A percentile compares a stretch with the other conserved stretches of the same genome.
phyloP scores from a whole-genome alignment of 2,797 vertebrate species.

The Protonibea diacanthus region DNA sequence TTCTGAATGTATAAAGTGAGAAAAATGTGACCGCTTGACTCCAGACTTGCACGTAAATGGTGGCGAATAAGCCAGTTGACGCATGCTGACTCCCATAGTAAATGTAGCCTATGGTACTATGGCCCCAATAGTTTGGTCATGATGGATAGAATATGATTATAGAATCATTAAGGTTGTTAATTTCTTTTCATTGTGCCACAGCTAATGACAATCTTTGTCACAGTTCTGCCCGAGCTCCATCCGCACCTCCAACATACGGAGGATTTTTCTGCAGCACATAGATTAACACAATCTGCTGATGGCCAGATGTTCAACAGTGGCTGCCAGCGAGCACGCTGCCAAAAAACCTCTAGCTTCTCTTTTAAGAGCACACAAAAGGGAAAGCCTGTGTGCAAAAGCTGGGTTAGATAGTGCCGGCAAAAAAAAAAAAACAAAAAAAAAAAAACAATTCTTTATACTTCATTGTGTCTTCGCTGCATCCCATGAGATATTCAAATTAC shows the following conservation, averaged over 20 bases:
- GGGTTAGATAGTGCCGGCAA: constrained; percentile 46
- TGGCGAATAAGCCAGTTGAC: neutral
- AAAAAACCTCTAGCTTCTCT: constrained; percentile 56
- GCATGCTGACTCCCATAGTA: neutral
- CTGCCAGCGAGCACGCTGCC: constrained; percentile 70
- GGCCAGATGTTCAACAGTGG: constrained; percentile 80
- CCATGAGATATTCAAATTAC: neutral
- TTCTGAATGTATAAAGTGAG: neutral
- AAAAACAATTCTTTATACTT: neutral
- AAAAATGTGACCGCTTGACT: neutral
- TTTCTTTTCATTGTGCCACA: constrained; percentile 62
- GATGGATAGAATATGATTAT: constrained; percentile 55
- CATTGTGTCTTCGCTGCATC: constrained; percentile 15
- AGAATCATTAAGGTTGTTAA: constrained; percentile 63
- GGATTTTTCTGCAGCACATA: constrained; percentile 71
- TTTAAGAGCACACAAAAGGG: constrained; percentile 61
- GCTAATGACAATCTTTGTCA: constrained; percentile 71
- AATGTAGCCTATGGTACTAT: constrained; percentile 20
- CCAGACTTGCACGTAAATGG: constrained; percentile 8
- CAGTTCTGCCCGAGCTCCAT: constrained; percentile 59
- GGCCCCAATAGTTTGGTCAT: constrained; percentile 16
- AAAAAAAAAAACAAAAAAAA: constrained; percentile 26
- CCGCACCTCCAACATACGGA: constrained; percentile 72
- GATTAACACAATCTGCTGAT: constrained; percentile 81
- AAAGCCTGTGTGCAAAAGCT: constrained; percentile 44